phyloP scores from a whole-genome alignment of 1,140 invertebrate species.

The Papilio dardanus region DNA sequence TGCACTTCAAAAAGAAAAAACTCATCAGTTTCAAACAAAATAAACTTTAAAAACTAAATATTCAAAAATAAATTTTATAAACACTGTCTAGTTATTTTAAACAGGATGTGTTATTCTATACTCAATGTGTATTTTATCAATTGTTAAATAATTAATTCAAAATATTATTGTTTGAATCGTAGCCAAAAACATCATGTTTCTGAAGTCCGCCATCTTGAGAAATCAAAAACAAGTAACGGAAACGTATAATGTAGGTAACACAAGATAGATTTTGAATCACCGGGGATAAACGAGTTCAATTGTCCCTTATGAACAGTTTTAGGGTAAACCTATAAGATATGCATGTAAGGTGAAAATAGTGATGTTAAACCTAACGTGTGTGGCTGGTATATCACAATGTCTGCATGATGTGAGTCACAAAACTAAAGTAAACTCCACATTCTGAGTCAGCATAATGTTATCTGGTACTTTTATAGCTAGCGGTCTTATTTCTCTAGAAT shows the following conservation, averaged over 20 bases:
- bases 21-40: background rate
- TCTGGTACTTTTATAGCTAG: slow-evolving; percentile 64
- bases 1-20: background rate
- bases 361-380: background rate
- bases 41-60: background rate
- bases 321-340: no score
- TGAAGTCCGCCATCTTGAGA: slow-evolving; percentile 54
- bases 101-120: background rate
- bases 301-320: no score
- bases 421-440: slow-evolving; percentile 59
- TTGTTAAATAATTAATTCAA: slow-evolving; percentile 50
- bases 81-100: background rate
- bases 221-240: slow-evolving; percentile 72
- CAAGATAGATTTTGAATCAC: background rate
- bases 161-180: slow-evolving; percentile 49
- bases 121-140: slow-evolving; percentile 46
- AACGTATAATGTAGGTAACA: slow-evolving; percentile 43
- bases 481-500: slow-evolving; percentile 52
- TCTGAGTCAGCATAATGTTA: slow-evolving; percentile 67
- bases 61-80: background rate
- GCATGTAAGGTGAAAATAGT: no score
- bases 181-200: slow-evolving; percentile 65
- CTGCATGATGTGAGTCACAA: slow-evolving; percentile 67
- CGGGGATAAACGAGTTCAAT: no score
- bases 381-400: slow-evolving; percentile 51